Evolutionary conservation across 2,888 invertebrate species (phyloP).

Genomic region (Tachystola acroxantha): DNA sequence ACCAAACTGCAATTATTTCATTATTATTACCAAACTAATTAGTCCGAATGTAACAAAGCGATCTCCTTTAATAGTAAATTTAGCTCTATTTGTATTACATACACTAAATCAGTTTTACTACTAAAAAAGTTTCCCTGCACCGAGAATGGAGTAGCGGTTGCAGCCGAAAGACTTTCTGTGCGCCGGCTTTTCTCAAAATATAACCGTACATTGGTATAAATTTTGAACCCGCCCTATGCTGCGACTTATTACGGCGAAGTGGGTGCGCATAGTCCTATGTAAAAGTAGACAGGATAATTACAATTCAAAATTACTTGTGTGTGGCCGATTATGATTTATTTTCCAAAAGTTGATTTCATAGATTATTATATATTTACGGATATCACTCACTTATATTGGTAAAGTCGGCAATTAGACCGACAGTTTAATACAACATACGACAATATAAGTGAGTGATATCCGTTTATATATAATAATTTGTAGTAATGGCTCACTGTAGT

Average conservation of each 20-base stretch:
- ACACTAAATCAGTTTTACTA: constrained; percentile 28
- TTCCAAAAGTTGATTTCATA: no score
- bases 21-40: no score
- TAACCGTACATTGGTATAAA: neutral
- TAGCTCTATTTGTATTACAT: constrained; percentile 15
- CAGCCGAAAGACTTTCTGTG: constrained; percentile 23
- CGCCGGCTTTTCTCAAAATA: constrained; percentile 1
- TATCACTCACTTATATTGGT: no score
- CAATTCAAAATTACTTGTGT: no score
- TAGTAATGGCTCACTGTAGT: no score
- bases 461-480: no score
- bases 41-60: no score
- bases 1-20: no score
- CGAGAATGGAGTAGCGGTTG: constrained; percentile 8
- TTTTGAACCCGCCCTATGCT: constrained; percentile 1
- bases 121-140: constrained; percentile 25
- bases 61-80: neutral
- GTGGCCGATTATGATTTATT: no score
- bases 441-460: no score
- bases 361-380: neutral
- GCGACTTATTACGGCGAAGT: constrained; percentile 2
- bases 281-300: constrained; percentile 1
- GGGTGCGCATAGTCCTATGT: neutral
- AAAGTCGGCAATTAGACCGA: no score
- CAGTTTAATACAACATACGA: no score